Percentiles rank a stretch among this genome's conserved stretches.
Evolutionary conservation across 1,140 invertebrate genomes (phyloP).

Genomic region (Cherax destructor): DNA sequence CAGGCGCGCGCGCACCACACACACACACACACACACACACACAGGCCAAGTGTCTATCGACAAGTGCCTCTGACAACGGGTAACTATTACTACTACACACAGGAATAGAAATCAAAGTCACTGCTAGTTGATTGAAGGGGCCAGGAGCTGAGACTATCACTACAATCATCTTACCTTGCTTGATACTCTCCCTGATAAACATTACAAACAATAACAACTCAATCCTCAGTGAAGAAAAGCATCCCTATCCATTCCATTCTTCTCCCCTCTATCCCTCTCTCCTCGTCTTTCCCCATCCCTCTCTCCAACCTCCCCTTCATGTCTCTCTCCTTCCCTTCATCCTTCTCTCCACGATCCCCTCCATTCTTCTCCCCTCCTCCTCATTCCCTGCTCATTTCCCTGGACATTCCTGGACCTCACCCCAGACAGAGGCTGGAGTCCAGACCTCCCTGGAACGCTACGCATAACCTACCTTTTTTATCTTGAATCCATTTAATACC

Average conservation of each 20-base stretch:
- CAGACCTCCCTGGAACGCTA: constrained; percentile 6
- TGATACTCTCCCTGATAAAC: no score
- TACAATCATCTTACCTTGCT: no score
- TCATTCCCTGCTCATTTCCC: neutral
- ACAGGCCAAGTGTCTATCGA: neutral
- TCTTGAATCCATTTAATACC: constrained; percentile 63
- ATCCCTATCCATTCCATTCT: no score
- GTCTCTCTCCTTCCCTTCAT: neutral
- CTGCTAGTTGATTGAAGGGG: no score
- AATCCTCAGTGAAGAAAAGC: no score
- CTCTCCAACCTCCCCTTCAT: neutral
- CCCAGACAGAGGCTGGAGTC: neutral
- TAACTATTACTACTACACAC: no score
- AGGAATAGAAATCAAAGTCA: no score
- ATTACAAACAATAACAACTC: no score
- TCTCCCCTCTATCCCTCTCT: neutral
- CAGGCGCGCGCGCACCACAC: neutral
- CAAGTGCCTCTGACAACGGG: no score
- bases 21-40: neutral
- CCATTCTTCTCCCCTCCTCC: neutral
- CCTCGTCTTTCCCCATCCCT: neutral
- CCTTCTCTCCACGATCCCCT: neutral
- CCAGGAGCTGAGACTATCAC: no score
- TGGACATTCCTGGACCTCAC: neutral
- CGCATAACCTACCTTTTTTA: constrained; percentile 50